These are phyloP conservation scores for Sula dactylatra DNA, from an alignment of 2,113 vertebrate genomes.

Conservation along the genomic window DNA sequence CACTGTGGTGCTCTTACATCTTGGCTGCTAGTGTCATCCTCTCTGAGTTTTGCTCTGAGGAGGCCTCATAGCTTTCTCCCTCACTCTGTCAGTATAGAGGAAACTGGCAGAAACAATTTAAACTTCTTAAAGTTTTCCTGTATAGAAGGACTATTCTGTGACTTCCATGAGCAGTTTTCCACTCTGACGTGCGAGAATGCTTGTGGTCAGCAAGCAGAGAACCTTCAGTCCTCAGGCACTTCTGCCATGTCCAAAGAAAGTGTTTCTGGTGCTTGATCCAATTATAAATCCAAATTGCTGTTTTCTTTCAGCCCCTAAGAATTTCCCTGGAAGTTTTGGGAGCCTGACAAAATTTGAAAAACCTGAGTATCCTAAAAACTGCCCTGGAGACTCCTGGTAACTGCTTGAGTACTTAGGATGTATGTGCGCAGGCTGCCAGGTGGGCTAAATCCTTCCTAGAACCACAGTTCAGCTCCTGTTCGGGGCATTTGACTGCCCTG, in stretches of 20 bases:
- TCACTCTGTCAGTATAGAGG: not conserved
- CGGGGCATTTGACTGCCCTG: not conserved
- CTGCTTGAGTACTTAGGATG: not conserved
- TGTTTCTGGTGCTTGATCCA: not conserved
- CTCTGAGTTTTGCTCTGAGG: not conserved
- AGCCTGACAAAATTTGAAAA: not conserved
- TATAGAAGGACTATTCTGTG: not conserved
- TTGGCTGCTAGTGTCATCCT: not conserved
- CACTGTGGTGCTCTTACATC: accelerated
- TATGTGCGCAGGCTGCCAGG: not conserved
- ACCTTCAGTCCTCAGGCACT: not conserved
- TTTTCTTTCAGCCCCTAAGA: not conserved
- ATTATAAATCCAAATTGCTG: not conserved
- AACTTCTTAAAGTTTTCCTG: not conserved
- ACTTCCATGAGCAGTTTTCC: not conserved
- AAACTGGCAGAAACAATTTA: not conserved
- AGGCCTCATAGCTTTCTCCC: not conserved
- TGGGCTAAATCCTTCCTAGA: not conserved
- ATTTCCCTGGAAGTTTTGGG: not conserved
- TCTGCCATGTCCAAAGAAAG: not conserved
- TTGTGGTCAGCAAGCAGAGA: not conserved
- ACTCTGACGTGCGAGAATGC: not conserved
- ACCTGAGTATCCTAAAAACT: not conserved
- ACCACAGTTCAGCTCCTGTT: not conserved
- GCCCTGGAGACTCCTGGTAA: not conserved